Percentiles rank a stretch among this genome's conserved stretches.
phyloP scores from a whole-genome alignment of 2,888 invertebrate genomes.

The Lepidochrysops patricia region DNA sequence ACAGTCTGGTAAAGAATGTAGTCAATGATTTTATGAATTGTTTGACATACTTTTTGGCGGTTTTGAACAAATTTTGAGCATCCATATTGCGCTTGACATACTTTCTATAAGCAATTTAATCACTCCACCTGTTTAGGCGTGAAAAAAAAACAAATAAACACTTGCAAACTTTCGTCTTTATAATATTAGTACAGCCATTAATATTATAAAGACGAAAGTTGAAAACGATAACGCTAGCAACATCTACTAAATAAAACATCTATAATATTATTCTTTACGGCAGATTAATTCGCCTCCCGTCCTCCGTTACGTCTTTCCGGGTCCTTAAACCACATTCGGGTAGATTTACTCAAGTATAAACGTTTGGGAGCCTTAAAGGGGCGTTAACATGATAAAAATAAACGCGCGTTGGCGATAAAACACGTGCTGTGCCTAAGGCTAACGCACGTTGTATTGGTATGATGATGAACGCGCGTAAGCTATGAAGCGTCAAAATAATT shows the following conservation, averaged over 20 bases:
- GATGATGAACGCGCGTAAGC: too few relatives aligned
- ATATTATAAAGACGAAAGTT: too few relatives aligned
- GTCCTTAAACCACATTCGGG: neutral
- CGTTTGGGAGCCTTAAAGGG: neutral
- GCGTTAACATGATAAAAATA: neutral
- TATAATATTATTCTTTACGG: neutral
- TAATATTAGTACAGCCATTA: too few relatives aligned
- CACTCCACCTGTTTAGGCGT: neutral
- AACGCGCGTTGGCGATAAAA: too few relatives aligned
- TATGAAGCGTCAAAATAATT: too few relatives aligned
- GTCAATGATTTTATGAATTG: neutral
- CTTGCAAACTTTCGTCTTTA: too few relatives aligned
- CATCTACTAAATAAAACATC: neutral
- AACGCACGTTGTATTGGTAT: too few relatives aligned
- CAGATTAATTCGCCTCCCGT: neutral
- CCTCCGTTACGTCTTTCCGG: neutral
- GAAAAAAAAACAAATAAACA: neutral
- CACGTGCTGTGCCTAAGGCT: too few relatives aligned
- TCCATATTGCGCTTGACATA: neutral
- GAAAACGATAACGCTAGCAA: neutral
- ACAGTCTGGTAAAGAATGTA: neutral
- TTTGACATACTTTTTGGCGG: neutral
- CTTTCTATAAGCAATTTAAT: neutral
- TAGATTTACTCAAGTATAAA: neutral
- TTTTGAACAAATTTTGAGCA: neutral